Conservation (phyloP, 2,797 vertebrate species). For the Gouania willdenowi region DNA sequence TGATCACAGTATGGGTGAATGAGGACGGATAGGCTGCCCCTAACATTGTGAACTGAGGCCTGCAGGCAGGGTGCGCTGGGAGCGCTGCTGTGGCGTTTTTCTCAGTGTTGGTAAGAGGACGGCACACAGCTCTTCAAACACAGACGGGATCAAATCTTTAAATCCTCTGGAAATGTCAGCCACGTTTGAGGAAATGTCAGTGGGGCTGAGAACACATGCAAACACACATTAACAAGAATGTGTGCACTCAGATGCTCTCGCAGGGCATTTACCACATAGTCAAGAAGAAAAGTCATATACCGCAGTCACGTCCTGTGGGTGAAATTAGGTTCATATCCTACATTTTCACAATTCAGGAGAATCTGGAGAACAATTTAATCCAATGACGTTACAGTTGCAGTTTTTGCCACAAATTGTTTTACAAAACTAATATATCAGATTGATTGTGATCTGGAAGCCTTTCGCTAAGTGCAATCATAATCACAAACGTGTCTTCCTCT, state of each 20-base stretch:
- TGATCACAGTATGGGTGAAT: conserved; percentile 44
- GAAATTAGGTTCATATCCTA: conserved; percentile 26
- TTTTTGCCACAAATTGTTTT: too few species aligned
- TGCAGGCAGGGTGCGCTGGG: conserved; percentile 25
- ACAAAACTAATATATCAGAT: too few species aligned
- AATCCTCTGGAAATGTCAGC: conserved; percentile 74
- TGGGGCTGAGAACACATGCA: conserved; percentile 44
- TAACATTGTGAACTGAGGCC: conserved; percentile 39
- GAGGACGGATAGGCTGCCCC: conserved; percentile 26
- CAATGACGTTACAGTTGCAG: conserved; percentile 27
- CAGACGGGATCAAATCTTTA: conserved; percentile 66
- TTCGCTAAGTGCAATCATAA: background rate
- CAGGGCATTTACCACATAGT: conserved; percentile 9
- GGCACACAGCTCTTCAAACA: conserved; percentile 62
- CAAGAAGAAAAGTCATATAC: conserved; percentile 40
- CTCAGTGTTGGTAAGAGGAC: conserved; percentile 40
- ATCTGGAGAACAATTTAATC: conserved; percentile 16
- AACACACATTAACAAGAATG: conserved; percentile 13
- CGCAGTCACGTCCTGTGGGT: conserved; percentile 41
- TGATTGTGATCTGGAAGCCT: too few species aligned
- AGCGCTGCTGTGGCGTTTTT: conserved; percentile 27
- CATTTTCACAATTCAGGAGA: conserved; percentile 29
- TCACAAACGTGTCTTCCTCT: too few species aligned
- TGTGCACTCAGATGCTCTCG: conserved; percentile 7
- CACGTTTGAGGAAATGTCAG: conserved; percentile 74